These are phyloP conservation scores for Sebastes baramenuke DNA, from an alignment of 2,797 vertebrate genomes.

Conservation along the genomic window DNA sequence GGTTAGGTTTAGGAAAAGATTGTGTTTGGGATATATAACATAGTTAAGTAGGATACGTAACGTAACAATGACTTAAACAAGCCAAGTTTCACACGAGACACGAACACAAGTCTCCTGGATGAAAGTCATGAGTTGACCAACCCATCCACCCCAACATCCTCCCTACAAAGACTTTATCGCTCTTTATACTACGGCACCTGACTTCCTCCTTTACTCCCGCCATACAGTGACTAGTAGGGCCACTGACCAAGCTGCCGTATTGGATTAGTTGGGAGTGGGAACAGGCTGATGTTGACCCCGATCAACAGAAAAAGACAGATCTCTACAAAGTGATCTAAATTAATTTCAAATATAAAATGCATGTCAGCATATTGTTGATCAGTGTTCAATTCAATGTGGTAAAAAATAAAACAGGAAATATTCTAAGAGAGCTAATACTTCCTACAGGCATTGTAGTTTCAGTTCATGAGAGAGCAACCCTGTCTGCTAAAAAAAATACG, in stretches of 20 bases:
- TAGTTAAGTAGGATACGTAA: background rate
- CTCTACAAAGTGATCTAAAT: too few relatives aligned
- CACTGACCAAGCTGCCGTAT: too few relatives aligned
- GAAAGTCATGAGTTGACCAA: background rate
- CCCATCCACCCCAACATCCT: background rate
- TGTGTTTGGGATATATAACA: background rate
- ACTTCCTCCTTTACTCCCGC: too few relatives aligned
- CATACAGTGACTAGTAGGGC: too few relatives aligned
- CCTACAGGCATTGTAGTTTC: background rate
- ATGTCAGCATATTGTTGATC: background rate
- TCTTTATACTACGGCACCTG: background rate
- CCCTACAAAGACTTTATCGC: background rate
- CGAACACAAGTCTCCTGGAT: rapidly evolving
- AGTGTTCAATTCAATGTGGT: background rate
- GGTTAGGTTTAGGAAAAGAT: too few relatives aligned
- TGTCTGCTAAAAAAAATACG: background rate
- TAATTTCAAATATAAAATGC: background rate
- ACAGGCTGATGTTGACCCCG: too few relatives aligned
- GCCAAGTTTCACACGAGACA: too few relatives aligned
- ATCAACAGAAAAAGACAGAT: too few relatives aligned
- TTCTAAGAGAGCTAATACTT: background rate
- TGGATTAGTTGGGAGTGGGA: too few relatives aligned
- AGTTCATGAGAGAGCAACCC: background rate
- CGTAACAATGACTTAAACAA: background rate
- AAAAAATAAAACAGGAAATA: background rate